phyloP scores from a whole-genome alignment of 2,888 invertebrate species.

The Polyploca ridens region DNA sequence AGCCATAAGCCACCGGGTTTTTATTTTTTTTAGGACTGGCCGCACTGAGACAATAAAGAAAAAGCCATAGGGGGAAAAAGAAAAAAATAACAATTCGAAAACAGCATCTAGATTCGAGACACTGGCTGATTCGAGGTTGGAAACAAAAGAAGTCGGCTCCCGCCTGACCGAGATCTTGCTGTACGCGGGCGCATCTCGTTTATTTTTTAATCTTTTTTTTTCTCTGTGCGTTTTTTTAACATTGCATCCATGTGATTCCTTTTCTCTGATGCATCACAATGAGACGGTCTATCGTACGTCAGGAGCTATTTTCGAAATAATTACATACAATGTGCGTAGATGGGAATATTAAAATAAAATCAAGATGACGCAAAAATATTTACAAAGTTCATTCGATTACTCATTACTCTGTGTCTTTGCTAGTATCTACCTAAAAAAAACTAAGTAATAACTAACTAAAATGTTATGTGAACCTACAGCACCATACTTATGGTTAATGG shows the following conservation, averaged over 20 bases:
- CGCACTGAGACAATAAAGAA: slow-evolving; percentile 82
- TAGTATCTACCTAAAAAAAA: no score
- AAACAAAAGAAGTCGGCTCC: slow-evolving; percentile 82
- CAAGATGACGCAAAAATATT: not conserved
- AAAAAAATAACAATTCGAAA: slow-evolving; percentile 67
- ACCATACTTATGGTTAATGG: no score
- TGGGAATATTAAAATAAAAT: slow-evolving; percentile 15
- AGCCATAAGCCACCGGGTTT: slow-evolving; percentile 83
- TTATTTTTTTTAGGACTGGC: slow-evolving; percentile 72
- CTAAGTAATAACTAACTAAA: no score
- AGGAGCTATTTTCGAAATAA: slow-evolving; percentile 74
- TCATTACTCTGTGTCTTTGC: no score
- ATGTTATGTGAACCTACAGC: no score
- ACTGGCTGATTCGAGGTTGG: slow-evolving; percentile 81
- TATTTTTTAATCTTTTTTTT: slow-evolving; percentile 60
- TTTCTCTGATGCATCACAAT: slow-evolving; percentile 81
- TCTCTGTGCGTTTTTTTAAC: slow-evolving; percentile 48
- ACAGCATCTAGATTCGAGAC: slow-evolving; percentile 83
- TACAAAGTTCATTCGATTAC: no score
- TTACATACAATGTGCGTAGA: slow-evolving; percentile 51
- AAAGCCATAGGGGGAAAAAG: slow-evolving; percentile 71
- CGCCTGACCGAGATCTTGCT: slow-evolving; percentile 83
- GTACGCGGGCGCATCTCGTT: slow-evolving; percentile 78
- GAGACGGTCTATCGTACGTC: slow-evolving; percentile 76
- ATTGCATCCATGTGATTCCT: slow-evolving; percentile 78